Base-by-base conservation (phyloP, 2,888 invertebrate species). In the Venusia cambrica region DNA sequence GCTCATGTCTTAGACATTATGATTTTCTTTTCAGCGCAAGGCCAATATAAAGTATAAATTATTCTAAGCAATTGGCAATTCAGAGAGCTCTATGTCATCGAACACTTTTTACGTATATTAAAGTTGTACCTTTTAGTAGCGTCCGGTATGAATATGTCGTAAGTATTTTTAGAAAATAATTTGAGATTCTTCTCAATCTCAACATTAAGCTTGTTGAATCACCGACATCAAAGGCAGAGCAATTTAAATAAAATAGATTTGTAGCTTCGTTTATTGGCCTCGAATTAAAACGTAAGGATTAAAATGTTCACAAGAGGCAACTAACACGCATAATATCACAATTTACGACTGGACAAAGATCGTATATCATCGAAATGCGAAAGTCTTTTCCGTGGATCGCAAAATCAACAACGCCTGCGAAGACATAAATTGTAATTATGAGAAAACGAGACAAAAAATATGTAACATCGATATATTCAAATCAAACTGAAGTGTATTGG, bases 351-450 rank as follows among this genome's bases (percentile, higher is more conserved):
- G 30, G 13, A 14, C 30, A 27, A 31, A 35, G 36, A 36, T 22
- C 37, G 38, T 42, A 37, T 33, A 42, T 39, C 38, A 39, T 31
- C 28, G 18, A 34, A 39, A 43, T 43, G 34, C 27, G 26, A 38
- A 41, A 36, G 37, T 38, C 24, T 32, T 43, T 40, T 35, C 29
- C 32, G 32, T 29, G 25, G 24, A 35, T 42, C 31, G 37, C 28
- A 35, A 46, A 38, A 44, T 30, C 31, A 33, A 36, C 36, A 29
- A 24, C 28, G 19, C 32, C 38, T 22, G 36, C 38, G 18, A 36
- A 22, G 57, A 49, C 57, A 69, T 70, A 67, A 71, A 71, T 73
- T 54, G 60, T 65, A 69, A 72, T 72, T 66, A 71, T 59, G 57
- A 61, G 51, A 50, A 47, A 49, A 29, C 20, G 28, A 47, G 8